Conservation (phyloP, 1,140 invertebrate genomes). For the Chironomus striatipennis region DNA sequence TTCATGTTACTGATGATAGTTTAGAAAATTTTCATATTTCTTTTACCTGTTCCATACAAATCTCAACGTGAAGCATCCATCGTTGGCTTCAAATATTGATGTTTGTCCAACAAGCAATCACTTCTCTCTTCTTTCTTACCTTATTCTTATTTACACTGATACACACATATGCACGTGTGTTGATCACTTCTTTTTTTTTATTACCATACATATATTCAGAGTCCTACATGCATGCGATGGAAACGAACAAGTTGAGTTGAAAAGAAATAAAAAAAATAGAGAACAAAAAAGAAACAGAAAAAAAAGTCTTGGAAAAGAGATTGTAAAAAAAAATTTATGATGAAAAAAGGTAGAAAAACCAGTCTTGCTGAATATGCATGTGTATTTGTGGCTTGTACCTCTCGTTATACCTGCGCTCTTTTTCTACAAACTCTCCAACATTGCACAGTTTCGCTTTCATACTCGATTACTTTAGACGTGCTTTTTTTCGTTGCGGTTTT, state of each 20-base stretch:
- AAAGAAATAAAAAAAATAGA: background rate
- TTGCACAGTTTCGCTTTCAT: constrained; percentile 12
- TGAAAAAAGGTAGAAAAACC: constrained; percentile 1
- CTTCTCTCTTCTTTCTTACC: background rate
- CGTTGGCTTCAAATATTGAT: background rate
- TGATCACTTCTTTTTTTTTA: too few species aligned
- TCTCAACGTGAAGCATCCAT: constrained; percentile 3
- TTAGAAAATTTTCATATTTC: background rate
- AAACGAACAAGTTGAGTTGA: background rate
- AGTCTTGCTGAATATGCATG: background rate
- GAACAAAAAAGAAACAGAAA: background rate
- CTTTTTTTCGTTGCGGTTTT: background rate
- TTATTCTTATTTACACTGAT: background rate
- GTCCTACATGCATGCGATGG: background rate
- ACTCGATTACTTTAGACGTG: background rate
- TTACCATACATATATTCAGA: too few species aligned
- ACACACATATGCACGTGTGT: background rate
- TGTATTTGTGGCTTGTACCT: background rate
- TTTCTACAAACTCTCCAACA: constrained; percentile 2
- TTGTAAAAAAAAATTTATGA: background rate
- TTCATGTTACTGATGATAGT: background rate
- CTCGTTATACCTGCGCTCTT: background rate
- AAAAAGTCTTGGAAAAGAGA: constrained; percentile 7
- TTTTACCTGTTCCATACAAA: background rate
- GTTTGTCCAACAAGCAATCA: constrained; percentile 3